Base-by-base conservation (phyloP, 2,888 invertebrate genomes). In the Drosophila lacicola region DNA sequence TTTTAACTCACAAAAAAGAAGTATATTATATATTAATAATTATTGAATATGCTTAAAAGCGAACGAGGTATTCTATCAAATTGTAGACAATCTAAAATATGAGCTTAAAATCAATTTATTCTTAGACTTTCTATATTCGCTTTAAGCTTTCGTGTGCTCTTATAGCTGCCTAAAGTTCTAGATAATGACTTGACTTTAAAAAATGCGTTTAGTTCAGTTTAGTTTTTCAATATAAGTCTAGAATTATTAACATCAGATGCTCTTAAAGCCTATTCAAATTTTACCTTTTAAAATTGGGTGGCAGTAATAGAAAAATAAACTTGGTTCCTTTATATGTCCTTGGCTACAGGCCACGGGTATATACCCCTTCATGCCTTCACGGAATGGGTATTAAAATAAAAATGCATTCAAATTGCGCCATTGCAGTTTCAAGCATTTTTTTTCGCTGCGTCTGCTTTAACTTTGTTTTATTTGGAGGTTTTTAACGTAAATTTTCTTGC, bases 371-470 rank as follows among this genome's bases (percentile, higher is more conserved):
- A 37, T 17, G 17, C 0, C 19, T 13, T 9, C 8, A 29, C 29
- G 29, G 6, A n/a, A 10, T 54, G 53, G 21, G 65, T 60, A 68
- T 61, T 42, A 36, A 50, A 71, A 68, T 63, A 49, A 74, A 65
- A 78, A 70, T 63, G 62, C 76, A 80, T 80, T 78, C 69, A 76
- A 81, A 70, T 69, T 78, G 75, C 87, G 80, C 73, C 80, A 80
- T 65, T 82, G 82, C 87, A 87, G 55, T 61, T 58, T 57, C 42
- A 8, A 8, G 29, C 8, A 29, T 29, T 45, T 47, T 53, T 45
- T n/a, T 36, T 33, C 49, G 36, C 36, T 45, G 44, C 53, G 21
- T 66, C 46, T 67, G 66, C 60, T 74, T 78, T 69, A 68, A 65
- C 62, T 64, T 75, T 64, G 42, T 69, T 75, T 75, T 69, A 68